phyloP scores from a whole-genome alignment of 2,888 invertebrate genomes.

The Troilus luridus region DNA sequence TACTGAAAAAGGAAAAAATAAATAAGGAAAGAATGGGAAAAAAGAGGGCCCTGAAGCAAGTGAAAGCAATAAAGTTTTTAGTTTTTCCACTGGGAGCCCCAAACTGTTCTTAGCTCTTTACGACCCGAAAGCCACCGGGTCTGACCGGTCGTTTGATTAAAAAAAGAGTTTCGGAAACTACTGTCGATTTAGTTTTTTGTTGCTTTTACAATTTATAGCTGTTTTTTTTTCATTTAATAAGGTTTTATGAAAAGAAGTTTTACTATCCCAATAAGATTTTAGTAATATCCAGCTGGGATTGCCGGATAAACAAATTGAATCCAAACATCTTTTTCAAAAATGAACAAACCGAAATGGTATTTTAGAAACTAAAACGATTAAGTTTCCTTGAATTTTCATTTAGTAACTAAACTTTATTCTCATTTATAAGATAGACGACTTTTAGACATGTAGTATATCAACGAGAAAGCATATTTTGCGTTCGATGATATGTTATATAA shows the following conservation, averaged over 20 bases:
- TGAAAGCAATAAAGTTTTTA: slow-evolving; percentile 50
- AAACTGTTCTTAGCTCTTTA: slow-evolving; percentile 44
- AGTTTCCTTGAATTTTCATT: too few species aligned
- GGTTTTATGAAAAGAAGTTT: not conserved
- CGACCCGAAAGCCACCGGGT: not conserved
- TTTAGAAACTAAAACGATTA: too few species aligned
- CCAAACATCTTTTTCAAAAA: not conserved
- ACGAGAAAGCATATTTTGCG: too few species aligned
- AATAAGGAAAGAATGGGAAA: not conserved
- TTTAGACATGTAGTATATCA: too few species aligned
- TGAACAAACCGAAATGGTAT: too few species aligned
- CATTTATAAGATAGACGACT: too few species aligned
- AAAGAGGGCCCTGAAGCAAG: slow-evolving; percentile 6
- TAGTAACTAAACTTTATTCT: too few species aligned
- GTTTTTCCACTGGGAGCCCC: slow-evolving; percentile 48
- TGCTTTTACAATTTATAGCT: not conserved
- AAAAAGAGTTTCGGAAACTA: slow-evolving; percentile 15
- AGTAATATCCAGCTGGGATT: too few species aligned
- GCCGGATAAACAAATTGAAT: too few species aligned
- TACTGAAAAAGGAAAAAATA: not conserved
- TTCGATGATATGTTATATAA: too few species aligned
- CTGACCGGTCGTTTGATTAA: slow-evolving; percentile 40
- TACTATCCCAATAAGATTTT: not conserved
- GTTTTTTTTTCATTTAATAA: not conserved
- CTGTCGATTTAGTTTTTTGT: not conserved